phyloP scores from a whole-genome alignment of 2,113 vertebrate genomes.

The Periophthalmus modestus region DNA sequence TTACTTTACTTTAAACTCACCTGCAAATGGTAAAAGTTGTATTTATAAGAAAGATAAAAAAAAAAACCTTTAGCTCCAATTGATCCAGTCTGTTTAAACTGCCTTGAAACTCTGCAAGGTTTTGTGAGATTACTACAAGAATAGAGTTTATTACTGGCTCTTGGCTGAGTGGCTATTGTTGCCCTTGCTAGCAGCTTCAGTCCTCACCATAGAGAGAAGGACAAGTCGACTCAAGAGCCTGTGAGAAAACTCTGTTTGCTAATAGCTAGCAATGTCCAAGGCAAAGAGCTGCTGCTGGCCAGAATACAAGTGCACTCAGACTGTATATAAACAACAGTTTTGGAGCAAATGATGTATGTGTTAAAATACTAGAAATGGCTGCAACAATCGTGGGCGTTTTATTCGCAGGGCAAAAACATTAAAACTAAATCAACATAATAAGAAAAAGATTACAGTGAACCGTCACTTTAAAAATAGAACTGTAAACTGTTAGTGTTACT shows the following conservation, averaged over 20 bases:
- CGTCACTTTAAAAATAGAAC: neutral
- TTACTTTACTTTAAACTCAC: neutral
- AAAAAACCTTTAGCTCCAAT: neutral
- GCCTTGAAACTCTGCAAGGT: slow-evolving; percentile 4
- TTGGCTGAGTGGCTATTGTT: neutral
- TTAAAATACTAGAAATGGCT: slow-evolving; percentile 14
- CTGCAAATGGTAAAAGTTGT: neutral
- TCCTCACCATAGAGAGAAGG: neutral
- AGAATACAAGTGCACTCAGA: neutral
- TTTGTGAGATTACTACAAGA: neutral
- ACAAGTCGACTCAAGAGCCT: slow-evolving; percentile 5
- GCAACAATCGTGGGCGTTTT: slow-evolving; percentile 22
- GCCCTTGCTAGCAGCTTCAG: slow-evolving; percentile 1
- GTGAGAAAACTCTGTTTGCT: slow-evolving; percentile 7
- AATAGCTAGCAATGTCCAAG: neutral
- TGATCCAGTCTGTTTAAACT: neutral
- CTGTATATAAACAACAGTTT: neutral
- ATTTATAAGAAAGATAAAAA: neutral
- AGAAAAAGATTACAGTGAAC: slow-evolving; percentile 14
- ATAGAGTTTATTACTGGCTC: neutral
- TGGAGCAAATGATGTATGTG: slow-evolving; percentile 13
- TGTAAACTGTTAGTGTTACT: neutral
- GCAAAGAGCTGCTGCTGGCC: slow-evolving; percentile 6
- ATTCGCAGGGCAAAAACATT: slow-evolving; percentile 1
- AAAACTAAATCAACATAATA: neutral